Conservation (phyloP, 1,140 invertebrate species). For the Telenomus remus region DNA sequence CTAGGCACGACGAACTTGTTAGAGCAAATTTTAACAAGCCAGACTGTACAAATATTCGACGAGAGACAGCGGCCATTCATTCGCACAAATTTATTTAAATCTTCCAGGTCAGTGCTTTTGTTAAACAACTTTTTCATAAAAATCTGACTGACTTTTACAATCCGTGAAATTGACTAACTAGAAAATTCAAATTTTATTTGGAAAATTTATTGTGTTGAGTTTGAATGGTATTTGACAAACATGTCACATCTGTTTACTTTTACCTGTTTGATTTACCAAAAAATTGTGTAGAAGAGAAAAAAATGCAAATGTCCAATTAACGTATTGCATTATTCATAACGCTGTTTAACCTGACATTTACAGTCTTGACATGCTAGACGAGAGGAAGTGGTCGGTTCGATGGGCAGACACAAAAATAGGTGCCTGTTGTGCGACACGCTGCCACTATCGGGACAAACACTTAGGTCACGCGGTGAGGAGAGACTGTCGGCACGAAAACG, state of each 20-base stretch:
- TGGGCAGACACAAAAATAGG: slow-evolving; percentile 27
- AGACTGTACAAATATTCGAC: slow-evolving; percentile 41
- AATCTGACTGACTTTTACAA: too few relatives aligned
- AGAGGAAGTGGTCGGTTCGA: slow-evolving; percentile 9
- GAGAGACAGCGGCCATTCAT: slow-evolving; percentile 49
- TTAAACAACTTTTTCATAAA: neutral
- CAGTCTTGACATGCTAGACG: slow-evolving; percentile 41
- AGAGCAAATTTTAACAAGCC: slow-evolving; percentile 50
- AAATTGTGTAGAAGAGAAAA: slow-evolving; percentile 26
- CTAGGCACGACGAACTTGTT: slow-evolving; percentile 39
- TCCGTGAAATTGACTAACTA: too few relatives aligned
- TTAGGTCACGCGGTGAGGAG: slow-evolving; percentile 15
- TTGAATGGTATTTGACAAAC: slow-evolving; percentile 13
- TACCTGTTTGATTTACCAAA: slow-evolving; percentile 18
- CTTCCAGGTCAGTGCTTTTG: slow-evolving; percentile 40
- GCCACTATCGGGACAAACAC: slow-evolving; percentile 25
- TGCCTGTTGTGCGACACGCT: slow-evolving; percentile 2
- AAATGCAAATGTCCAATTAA: slow-evolving; percentile 50
- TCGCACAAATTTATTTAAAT: slow-evolving; percentile 30
- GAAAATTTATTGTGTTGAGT: too few relatives aligned
- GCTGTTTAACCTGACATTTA: slow-evolving; percentile 47
- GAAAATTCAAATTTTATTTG: too few relatives aligned
- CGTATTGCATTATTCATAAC: slow-evolving; percentile 48
- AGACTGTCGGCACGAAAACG: slow-evolving; percentile 35
- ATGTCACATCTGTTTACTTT: slow-evolving; percentile 5